These are phyloP conservation scores for Pandion haliaetus DNA, from an alignment of 2,113 vertebrate genomes.

Conservation along the genomic window DNA sequence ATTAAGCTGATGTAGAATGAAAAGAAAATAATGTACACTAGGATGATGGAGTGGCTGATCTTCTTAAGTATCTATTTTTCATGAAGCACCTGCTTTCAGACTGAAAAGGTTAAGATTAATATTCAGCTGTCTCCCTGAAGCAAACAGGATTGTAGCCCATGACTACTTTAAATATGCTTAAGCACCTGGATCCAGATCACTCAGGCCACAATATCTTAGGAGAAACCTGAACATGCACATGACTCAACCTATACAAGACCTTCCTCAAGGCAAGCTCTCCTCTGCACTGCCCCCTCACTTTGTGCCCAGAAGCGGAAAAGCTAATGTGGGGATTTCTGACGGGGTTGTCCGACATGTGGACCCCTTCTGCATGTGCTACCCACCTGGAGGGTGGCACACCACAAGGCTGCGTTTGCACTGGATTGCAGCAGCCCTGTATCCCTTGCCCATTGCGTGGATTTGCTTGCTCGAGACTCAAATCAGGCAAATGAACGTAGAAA, in stretches of 20 bases:
- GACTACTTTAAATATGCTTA: neutral
- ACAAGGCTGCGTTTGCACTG: neutral
- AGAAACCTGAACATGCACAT: neutral
- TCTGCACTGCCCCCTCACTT: neutral
- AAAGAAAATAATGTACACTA: neutral
- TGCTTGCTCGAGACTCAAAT: neutral
- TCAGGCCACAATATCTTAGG: neutral
- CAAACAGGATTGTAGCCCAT: neutral
- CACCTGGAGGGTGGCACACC: neutral
- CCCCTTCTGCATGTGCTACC: neutral
- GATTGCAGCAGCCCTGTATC: neutral
- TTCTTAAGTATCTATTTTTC: neutral
- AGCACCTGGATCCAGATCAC: neutral
- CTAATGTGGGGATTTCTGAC: neutral
- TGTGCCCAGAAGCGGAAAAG: neutral
- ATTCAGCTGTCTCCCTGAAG: neutral
- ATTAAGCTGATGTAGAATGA: neutral
- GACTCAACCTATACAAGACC: neutral
- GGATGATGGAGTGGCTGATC: neutral
- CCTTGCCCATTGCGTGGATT: neutral
- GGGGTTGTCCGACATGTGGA: neutral
- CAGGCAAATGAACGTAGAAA: neutral
- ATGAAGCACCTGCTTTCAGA: neutral
- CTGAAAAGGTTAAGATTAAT: neutral
- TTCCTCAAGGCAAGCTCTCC: neutral